These are phyloP conservation scores for Archips xylosteana DNA, from an alignment of 2,888 invertebrate genomes.

Conservation along the genomic window DNA sequence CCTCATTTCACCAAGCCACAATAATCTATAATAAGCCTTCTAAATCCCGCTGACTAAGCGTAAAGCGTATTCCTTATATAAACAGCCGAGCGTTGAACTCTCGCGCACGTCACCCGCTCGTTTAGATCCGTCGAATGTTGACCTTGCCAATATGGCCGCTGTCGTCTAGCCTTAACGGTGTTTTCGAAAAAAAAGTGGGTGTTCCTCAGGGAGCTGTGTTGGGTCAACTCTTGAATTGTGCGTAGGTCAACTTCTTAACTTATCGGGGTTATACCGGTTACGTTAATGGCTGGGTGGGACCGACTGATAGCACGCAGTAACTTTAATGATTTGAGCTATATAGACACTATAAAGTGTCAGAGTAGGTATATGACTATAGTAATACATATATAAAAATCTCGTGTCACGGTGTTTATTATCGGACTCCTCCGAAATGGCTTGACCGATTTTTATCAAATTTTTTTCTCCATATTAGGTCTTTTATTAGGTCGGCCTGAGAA, in stretches of 20 bases:
- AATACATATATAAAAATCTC: no score
- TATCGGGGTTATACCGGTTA: no score
- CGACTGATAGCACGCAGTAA: no score
- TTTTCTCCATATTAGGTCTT: no score
- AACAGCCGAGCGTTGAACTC: conserved; percentile 17
- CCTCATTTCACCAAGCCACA: not conserved
- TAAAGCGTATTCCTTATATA: conserved; percentile 18
- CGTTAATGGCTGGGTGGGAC: no score
- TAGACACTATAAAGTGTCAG: no score
- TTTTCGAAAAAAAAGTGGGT: not conserved
- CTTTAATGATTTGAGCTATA: no score
- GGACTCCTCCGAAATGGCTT: no score
- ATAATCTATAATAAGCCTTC: conserved; percentile 3
- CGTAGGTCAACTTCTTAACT: not conserved
- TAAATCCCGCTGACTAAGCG: conserved; percentile 11
- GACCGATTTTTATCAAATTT: no score
- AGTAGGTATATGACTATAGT: no score
- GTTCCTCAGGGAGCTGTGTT: not conserved
- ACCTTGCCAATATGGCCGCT: conserved; percentile 37
- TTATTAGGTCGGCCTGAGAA: no score
- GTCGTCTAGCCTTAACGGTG: conserved; percentile 15
- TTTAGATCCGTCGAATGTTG: conserved; percentile 33
- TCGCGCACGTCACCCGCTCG: conserved; percentile 20
- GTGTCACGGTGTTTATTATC: no score
- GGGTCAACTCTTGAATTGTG: not conserved